Evolutionary conservation across 2,797 vertebrate genomes (phyloP).

Genomic region (Pyrrhura leucotis): DNA sequence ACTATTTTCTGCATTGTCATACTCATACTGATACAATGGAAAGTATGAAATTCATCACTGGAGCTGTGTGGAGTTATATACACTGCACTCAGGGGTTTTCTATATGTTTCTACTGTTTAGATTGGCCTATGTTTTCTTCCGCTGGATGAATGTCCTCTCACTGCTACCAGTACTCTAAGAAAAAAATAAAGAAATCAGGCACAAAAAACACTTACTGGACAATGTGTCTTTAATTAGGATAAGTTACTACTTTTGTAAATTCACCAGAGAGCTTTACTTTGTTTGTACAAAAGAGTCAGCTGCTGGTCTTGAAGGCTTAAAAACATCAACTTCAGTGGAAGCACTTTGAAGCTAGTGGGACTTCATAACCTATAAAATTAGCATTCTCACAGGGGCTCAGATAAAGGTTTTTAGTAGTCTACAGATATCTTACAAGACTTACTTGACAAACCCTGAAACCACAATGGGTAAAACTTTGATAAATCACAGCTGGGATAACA

Average conservation of each 20-base stretch:
- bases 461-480: background rate
- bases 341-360: background rate
- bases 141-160: background rate
- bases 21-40: background rate
- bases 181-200: background rate
- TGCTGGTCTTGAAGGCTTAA: conserved; percentile 10
- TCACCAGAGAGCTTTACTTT: conserved; percentile 10
- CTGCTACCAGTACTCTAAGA: background rate
- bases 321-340: conserved; percentile 4
- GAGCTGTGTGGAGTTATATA: background rate
- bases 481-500: background rate
- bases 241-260: conserved; percentile 30
- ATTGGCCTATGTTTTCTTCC: background rate
- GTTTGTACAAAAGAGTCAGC: conserved; percentile 2
- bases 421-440: background rate
- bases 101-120: background rate
- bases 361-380: conserved; percentile 16
- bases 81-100: background rate
- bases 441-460: conserved; percentile 7
- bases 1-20: background rate
- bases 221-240: background rate
- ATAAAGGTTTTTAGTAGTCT: background rate
- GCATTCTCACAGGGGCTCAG: background rate
- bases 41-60: background rate
- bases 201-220: conserved; percentile 11